Conservation (phyloP, 1,140 invertebrate genomes). For the Drosophila nasuta region DNA sequence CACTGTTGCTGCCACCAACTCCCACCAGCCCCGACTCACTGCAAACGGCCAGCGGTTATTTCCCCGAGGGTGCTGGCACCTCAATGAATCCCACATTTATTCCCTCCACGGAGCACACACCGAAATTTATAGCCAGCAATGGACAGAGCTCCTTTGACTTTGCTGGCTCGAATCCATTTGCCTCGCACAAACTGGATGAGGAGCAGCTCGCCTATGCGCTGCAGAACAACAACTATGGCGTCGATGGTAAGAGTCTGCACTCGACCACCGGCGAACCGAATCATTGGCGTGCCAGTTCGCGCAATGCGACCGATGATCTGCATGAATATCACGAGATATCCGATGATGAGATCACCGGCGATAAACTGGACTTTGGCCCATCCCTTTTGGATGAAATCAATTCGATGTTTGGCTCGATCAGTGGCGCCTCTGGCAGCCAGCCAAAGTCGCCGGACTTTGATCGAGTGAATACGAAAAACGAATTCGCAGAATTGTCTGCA, state of each 20-base stretch:
- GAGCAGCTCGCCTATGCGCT: constrained; percentile 68
- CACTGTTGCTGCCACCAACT: constrained; percentile 85
- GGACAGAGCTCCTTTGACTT: constrained; percentile 79
- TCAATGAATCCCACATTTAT: constrained; percentile 83
- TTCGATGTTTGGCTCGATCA: constrained; percentile 93
- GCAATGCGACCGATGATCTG: constrained; percentile 83
- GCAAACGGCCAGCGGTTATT: constrained; percentile 85
- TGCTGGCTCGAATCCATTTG: constrained; percentile 80
- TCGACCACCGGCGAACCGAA: constrained; percentile 33
- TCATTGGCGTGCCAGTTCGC: constrained; percentile 52
- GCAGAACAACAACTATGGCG: constrained; percentile 79
- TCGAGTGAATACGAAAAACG: constrained; percentile 87
- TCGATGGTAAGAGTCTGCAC: constrained; percentile 63
- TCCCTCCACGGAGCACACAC: constrained; percentile 80
- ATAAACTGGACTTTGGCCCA: constrained; percentile 94
- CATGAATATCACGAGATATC: constrained; percentile 97
- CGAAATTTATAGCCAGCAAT: constrained; percentile 74
- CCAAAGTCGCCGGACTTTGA: constrained; percentile 87
- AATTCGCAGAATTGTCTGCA: constrained; percentile 89
- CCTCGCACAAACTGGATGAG: constrained; percentile 61
- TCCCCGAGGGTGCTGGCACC: constrained; percentile 70
- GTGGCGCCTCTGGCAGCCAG: constrained; percentile 58
- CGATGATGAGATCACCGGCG: constrained; percentile 90
- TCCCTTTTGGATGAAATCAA: constrained; percentile 98
- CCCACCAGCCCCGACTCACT: constrained; percentile 86